Evolutionary conservation across 2,888 invertebrate species (phyloP), one percentile per base, ranked within the genome.

Genomic region (Dasypogon diadema): DNA sequence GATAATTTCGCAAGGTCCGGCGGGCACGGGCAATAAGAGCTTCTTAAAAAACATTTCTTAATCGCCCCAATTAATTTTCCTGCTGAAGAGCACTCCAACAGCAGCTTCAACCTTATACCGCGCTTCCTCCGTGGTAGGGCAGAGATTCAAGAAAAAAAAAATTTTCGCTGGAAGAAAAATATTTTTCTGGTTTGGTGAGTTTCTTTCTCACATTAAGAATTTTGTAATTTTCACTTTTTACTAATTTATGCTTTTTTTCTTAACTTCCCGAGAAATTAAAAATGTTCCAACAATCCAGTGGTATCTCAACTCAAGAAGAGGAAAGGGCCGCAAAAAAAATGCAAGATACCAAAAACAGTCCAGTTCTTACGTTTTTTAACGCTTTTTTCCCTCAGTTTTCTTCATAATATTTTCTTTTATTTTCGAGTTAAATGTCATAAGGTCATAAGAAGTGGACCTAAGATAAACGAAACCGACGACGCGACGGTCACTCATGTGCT

Each of bases 151-250:
- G 34, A 30, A 30, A 10, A 30, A 30, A 30, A 30, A 30, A 30
- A 30, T n/a, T n/a, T n/a, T n/a, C n/a, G n/a, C n/a, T n/a, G n/a
- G n/a, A n/a, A n/a, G n/a, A 30, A 58, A 58, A 58, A 30, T n/a
- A 58, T 58, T 58, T 58, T 58, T 60, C 60, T 60, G 60, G 60
- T 60, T 60, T 60, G 37, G 60, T 37, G 21, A 60, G 60, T 37
- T 60, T 34, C 60, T 34, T 60, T 60, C 21, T 37, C 60, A 60
- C 37, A 60, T 60, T 37, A 58, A 37, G 26, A 60, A 60, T 30
- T 60, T 60, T 60, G 30, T 58, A 14, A 34, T 60, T 60, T 60
- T 60, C 60, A 60, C 60, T 60, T 60, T 60, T 60, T 60, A 18
- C 34, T 37, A 60, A 42, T 37, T 18, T 37, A 18, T n/a, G n/a